These are phyloP conservation scores for Zelleria hepariella DNA, from an alignment of 2,888 invertebrate genomes.

Conservation along the genomic window DNA sequence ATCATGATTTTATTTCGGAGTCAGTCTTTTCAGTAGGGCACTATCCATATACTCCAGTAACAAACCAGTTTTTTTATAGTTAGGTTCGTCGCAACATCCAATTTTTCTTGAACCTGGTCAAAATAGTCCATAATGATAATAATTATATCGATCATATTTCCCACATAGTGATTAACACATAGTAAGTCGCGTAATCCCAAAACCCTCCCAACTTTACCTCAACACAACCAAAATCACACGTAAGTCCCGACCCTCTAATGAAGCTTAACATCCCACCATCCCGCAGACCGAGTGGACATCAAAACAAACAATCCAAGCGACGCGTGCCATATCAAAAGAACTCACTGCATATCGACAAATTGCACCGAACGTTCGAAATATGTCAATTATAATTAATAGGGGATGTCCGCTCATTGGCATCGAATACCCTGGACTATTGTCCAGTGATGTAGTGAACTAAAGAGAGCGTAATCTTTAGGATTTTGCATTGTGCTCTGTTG, in stretches of 20 bases:
- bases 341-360: constrained; percentile 40
- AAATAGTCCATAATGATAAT: too few relatives aligned
- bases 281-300: constrained; percentile 40
- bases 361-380: constrained; percentile 56
- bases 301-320: constrained; percentile 52
- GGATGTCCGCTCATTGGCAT: constrained; percentile 37
- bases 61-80: too few relatives aligned
- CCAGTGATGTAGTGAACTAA: constrained; percentile 4
- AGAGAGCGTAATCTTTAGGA: neutral
- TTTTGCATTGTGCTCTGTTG: neutral
- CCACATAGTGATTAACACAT: too few relatives aligned
- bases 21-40: too few relatives aligned
- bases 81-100: too few relatives aligned
- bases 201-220: neutral
- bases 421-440: constrained; percentile 4
- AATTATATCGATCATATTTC: too few relatives aligned
- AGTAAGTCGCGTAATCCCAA: too few relatives aligned
- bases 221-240: neutral
- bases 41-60: too few relatives aligned
- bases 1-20: too few relatives aligned
- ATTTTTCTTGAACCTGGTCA: too few relatives aligned
- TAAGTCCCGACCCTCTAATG: neutral
- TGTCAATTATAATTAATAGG: constrained; percentile 71
- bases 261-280: constrained; percentile 8
- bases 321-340: constrained; percentile 47